phyloP scores from a whole-genome alignment of 2,888 invertebrate genomes.

The Trachelus tabidus region DNA sequence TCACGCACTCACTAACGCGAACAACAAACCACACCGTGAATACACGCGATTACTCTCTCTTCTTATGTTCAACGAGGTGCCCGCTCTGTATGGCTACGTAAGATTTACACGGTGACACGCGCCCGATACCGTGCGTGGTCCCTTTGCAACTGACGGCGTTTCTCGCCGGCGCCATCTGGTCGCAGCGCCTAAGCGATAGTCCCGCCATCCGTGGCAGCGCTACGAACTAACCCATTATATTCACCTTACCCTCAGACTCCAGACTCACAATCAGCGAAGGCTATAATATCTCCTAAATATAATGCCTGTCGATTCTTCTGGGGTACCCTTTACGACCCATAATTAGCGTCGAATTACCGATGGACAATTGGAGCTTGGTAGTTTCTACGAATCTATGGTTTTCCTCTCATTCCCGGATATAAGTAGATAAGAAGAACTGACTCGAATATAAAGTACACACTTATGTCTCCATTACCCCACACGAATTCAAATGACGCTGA shows the following conservation, averaged over 20 bases:
- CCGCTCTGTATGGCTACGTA: slow-evolving; percentile 14
- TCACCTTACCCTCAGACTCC: slow-evolving; percentile 5
- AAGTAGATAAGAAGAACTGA: no score
- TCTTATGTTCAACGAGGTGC: slow-evolving; percentile 21
- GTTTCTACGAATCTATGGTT: no score
- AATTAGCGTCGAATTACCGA: no score
- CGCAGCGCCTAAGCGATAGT: slow-evolving; percentile 15
- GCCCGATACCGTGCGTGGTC: slow-evolving; percentile 47
- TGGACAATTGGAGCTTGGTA: no score
- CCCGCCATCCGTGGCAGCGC: slow-evolving; percentile 15
- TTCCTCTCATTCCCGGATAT: no score
- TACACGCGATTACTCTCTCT: slow-evolving; percentile 19
- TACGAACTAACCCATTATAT: slow-evolving; percentile 5
- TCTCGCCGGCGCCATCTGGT: slow-evolving; percentile 25
- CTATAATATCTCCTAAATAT: no score
- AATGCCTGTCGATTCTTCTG: no score
- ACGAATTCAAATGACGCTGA: no score
- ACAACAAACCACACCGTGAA: slow-evolving; percentile 3
- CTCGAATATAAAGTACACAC: no score
- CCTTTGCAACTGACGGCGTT: slow-evolving; percentile 47
- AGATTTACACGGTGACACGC: slow-evolving; percentile 3
- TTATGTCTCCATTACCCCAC: no score
- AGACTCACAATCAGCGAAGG: neutral
- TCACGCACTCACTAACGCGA: slow-evolving; percentile 11
- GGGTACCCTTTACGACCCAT: no score